Evolutionary conservation across 2,888 invertebrate genomes (phyloP).

Genomic region (Blastobasis lacticolella): DNA sequence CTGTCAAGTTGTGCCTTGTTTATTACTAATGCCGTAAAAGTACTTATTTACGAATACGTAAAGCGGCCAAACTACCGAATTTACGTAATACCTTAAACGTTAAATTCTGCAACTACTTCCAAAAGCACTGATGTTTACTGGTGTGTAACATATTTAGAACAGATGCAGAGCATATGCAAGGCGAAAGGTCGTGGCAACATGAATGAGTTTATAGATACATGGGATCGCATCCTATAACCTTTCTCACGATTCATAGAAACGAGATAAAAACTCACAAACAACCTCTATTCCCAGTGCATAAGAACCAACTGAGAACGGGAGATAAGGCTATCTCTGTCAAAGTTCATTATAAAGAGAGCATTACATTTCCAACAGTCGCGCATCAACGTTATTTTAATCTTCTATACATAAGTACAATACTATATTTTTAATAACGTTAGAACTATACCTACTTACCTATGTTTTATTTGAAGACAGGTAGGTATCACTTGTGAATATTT

Average conservation of each 20-base stretch:
- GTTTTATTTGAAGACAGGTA: no score
- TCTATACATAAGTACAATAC: neutral
- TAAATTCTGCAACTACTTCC: neutral
- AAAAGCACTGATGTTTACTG: neutral
- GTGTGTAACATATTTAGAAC: constrained; percentile 21
- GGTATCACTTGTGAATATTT: no score
- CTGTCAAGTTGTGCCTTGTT: neutral
- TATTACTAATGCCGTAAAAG: neutral
- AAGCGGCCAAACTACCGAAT: no score
- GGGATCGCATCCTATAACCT: constrained; percentile 41
- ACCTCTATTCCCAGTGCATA: no score
- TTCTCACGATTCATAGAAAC: constrained; percentile 56
- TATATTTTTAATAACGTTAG: no score
- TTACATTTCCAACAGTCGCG: no score
- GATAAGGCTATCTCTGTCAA: constrained; percentile 11
- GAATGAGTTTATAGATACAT: constrained; percentile 45
- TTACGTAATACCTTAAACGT: neutral
- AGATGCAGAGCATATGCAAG: constrained; percentile 62
- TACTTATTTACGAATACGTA: no score
- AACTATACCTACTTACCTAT: no score
- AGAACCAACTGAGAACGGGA: neutral
- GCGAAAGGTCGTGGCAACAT: constrained; percentile 40
- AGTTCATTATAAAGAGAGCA: constrained; percentile 9
- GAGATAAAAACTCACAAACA: constrained; percentile 28
- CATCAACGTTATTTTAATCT: no score